Percentiles rank a stretch among this genome's conserved stretches.
phyloP scores from a whole-genome alignment of 2,797 vertebrate species.

The Eremophila alpestris region DNA sequence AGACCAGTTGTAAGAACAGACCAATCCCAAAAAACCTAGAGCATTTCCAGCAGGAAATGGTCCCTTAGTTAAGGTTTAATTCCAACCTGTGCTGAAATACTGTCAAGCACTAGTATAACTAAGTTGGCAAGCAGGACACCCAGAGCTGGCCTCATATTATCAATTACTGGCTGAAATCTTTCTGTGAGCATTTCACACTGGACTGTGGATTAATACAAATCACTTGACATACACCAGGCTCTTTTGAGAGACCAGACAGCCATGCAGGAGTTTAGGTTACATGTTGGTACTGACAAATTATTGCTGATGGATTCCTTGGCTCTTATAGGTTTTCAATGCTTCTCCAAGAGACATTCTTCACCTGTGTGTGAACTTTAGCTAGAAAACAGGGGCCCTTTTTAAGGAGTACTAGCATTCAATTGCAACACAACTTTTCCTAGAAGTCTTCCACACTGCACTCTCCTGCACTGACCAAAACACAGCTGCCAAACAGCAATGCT shows the following conservation, averaged over 20 bases:
- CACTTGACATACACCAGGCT: neutral
- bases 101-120: neutral
- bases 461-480: neutral
- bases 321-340: neutral
- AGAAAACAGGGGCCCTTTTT: neutral
- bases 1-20: neutral
- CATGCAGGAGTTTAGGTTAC: neutral
- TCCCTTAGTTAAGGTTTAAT: neutral
- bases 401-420: neutral
- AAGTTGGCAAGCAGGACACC: neutral
- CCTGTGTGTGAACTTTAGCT: neutral
- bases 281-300: neutral
- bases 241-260: neutral
- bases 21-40: neutral
- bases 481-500: neutral
- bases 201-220: neutral
- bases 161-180: neutral
- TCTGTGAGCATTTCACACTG: neutral
- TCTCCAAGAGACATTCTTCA: conserved; percentile 5
- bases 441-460: neutral
- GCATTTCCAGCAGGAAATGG: neutral
- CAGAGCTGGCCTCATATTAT: neutral
- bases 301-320: neutral
- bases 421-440: neutral
- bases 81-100: neutral